phyloP scores from a whole-genome alignment of 2,113 vertebrate genomes.

The Myodes glareolus region DNA sequence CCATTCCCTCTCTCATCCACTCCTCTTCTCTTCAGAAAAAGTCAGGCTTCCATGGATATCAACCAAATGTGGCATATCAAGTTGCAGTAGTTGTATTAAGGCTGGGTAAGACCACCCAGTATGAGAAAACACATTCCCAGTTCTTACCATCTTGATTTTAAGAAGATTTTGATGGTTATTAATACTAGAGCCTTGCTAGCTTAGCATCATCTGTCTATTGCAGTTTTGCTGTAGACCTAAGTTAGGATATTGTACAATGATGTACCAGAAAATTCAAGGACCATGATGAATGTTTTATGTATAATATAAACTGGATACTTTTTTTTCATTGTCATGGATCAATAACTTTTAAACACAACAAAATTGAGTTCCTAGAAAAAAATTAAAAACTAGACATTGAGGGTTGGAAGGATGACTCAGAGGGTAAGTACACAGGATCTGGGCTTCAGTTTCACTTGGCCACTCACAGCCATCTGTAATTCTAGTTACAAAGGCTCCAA shows the following conservation, averaged over 20 bases:
- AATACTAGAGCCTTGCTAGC: background rate
- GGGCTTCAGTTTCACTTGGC: background rate
- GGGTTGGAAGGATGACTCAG: background rate
- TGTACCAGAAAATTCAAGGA: background rate
- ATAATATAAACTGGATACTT: background rate
- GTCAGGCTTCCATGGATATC: no score
- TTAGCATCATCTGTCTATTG: background rate
- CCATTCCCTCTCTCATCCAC: no score
- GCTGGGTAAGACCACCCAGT: no score
- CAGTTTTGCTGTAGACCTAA: background rate
- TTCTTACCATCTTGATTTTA: background rate
- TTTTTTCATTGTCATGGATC: background rate
- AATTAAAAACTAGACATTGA: background rate
- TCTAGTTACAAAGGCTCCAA: background rate
- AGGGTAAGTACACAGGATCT: background rate
- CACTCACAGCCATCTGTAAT: background rate
- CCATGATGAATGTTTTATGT: background rate
- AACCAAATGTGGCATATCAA: no score
- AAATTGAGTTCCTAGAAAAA: background rate
- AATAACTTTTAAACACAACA: background rate
- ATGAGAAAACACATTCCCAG: no score
- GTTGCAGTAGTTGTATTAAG: no score
- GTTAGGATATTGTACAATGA: background rate
- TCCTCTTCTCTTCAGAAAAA: no score
- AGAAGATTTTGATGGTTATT: background rate